These are phyloP conservation scores for Diarsia rubi DNA, from an alignment of 2,888 invertebrate genomes.

Conservation along the genomic window DNA sequence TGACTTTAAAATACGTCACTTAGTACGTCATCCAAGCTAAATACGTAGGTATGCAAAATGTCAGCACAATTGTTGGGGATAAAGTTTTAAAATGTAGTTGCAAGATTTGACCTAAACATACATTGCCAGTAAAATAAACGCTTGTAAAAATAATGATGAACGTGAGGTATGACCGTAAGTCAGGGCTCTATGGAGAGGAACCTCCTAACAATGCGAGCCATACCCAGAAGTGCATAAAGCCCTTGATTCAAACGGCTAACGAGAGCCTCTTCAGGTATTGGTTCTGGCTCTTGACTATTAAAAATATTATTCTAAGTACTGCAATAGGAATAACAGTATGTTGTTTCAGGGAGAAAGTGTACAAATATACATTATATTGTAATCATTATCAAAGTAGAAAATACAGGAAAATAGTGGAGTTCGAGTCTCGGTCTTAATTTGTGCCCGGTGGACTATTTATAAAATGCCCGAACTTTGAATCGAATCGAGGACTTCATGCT, in stretches of 20 bases:
- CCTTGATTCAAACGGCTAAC: slow-evolving; percentile 12
- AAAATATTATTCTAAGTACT: slow-evolving; percentile 35
- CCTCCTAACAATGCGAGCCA: neutral
- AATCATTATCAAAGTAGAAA: neutral
- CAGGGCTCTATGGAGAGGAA: neutral
- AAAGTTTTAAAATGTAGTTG: too few relatives aligned
- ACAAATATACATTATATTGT: neutral
- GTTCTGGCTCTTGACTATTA: neutral
- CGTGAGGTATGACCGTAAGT: neutral
- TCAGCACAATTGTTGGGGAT: too few relatives aligned
- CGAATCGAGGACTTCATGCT: too few relatives aligned
- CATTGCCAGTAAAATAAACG: too few relatives aligned
- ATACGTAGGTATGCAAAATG: too few relatives aligned
- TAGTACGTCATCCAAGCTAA: too few relatives aligned
- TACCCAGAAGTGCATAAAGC: neutral
- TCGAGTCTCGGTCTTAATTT: too few relatives aligned
- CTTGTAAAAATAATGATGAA: neutral
- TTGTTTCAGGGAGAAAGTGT: neutral
- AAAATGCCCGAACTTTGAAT: too few relatives aligned
- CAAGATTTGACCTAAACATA: too few relatives aligned
- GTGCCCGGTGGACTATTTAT: too few relatives aligned
- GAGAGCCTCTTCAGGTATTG: slow-evolving; percentile 30
- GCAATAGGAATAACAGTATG: slow-evolving; percentile 14
- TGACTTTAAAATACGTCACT: too few relatives aligned
- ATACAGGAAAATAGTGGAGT: neutral